phyloP scores from a whole-genome alignment of 1,140 invertebrate genomes.

The Ips nitidus region DNA sequence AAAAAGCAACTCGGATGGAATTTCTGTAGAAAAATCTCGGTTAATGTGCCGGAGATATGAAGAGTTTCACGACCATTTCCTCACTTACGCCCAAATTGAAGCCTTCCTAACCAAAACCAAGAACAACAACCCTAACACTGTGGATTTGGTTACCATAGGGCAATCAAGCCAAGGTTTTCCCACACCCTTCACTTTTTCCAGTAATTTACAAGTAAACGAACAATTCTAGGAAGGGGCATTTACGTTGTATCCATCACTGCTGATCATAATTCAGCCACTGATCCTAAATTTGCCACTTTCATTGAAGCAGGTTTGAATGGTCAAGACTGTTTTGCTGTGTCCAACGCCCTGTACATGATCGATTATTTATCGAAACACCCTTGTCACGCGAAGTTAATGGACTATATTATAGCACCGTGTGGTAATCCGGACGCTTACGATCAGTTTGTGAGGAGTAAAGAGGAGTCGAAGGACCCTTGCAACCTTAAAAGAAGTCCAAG shows the following conservation, averaged over 20 bases:
- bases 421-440: slow-evolving; percentile 41
- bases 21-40: not conserved
- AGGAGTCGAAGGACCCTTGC: not conserved
- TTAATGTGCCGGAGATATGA: slow-evolving; percentile 23
- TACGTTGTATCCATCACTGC: slow-evolving; percentile 33
- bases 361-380: slow-evolving; percentile 36
- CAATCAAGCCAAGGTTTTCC: slow-evolving; percentile 25
- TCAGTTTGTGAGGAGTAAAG: slow-evolving; percentile 14
- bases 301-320: slow-evolving; percentile 42
- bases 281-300: slow-evolving; percentile 30
- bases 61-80: slow-evolving; percentile 37
- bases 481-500: not conserved
- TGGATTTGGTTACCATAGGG: slow-evolving; percentile 28
- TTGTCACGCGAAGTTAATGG: slow-evolving; percentile 29
- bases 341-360: slow-evolving; percentile 37
- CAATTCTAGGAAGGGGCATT: slow-evolving; percentile 31
- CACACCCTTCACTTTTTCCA: too few species aligned
- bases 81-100: slow-evolving; percentile 36
- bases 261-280: not conserved
- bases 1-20: too few species aligned
- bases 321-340: slow-evolving; percentile 32
- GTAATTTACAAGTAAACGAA: not conserved
- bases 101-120: slow-evolving; percentile 32
- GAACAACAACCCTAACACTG: slow-evolving; percentile 16
- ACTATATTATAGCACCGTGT: slow-evolving; percentile 40